These are phyloP conservation scores for Trissoscelio sp. DNA, from an alignment of 2,888 invertebrate genomes.

Conservation along the genomic window DNA sequence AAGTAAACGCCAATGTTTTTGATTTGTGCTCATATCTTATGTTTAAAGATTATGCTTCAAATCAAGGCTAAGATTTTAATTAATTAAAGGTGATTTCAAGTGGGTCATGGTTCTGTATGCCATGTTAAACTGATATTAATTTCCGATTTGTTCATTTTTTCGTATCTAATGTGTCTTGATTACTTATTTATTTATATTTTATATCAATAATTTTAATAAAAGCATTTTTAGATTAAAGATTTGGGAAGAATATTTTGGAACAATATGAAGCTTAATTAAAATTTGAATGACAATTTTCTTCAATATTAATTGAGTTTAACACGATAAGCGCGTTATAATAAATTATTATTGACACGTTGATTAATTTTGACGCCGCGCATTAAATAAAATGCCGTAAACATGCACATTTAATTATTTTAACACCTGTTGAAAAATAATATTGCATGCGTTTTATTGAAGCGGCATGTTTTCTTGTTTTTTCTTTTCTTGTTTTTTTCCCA, in stretches of 20 bases:
- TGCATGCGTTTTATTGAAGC: neutral
- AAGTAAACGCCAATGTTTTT: neutral
- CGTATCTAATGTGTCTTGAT: constrained; percentile 3
- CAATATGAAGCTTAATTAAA: neutral
- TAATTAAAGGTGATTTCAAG: constrained; percentile 42
- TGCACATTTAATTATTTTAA: constrained; percentile 24
- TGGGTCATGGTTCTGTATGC: constrained; percentile 45
- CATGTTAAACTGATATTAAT: constrained; percentile 25
- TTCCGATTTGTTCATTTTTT: constrained; percentile 17
- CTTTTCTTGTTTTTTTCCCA: constrained; percentile 17
- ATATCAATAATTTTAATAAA: too few species aligned
- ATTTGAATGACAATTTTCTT: neutral
- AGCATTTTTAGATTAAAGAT: too few species aligned
- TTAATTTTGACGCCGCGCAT: constrained; percentile 14
- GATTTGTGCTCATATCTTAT: constrained; percentile 20
- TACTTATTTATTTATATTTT: too few species aligned
- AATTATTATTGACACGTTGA: constrained; percentile 16
- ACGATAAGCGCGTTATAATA: constrained; percentile 1
- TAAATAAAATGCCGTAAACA: constrained; percentile 9
- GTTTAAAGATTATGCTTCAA: constrained; percentile 30
- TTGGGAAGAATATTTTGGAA: too few species aligned
- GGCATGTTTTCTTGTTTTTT: neutral
- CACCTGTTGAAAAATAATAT: constrained; percentile 26
- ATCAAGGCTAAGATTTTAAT: constrained; percentile 49
- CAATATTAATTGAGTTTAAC: neutral